phyloP scores from a whole-genome alignment of 2,797 vertebrate species.

The Ptychobarbus kaznakovi region DNA sequence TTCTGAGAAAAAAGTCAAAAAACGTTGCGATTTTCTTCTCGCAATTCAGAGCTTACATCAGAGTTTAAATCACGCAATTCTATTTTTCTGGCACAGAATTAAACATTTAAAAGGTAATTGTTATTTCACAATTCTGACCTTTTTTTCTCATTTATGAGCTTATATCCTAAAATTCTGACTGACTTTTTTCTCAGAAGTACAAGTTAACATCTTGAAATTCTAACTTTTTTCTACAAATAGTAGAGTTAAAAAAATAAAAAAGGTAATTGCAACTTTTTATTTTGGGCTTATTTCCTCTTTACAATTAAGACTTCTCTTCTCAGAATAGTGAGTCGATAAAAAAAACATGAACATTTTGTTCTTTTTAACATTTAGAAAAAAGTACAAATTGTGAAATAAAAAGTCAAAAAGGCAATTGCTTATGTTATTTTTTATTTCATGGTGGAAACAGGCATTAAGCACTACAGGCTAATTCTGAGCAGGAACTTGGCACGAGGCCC shows the following conservation, averaged over 20 bases:
- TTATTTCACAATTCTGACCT: background rate
- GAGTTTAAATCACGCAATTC: background rate
- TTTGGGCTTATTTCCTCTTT: background rate
- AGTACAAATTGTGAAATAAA: too few species aligned
- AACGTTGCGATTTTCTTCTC: too few species aligned
- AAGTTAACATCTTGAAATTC: too few species aligned
- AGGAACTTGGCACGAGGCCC: background rate
- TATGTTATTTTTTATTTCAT: background rate
- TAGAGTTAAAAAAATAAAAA: too few species aligned
- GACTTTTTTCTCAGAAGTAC: background rate
- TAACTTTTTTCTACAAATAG: too few species aligned
- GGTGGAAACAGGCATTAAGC: background rate
- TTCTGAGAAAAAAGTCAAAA: too few species aligned
- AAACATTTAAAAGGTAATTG: background rate
- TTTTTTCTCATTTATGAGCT: background rate
- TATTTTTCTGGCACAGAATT: background rate
- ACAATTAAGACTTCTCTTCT: background rate
- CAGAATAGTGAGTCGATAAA: background rate
- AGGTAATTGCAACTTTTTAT: background rate
- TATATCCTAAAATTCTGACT: background rate
- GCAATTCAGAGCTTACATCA: too few species aligned
- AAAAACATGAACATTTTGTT: background rate
- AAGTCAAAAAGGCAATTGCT: background rate
- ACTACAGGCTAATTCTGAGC: constrained; percentile 11
- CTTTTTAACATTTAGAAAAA: background rate